A percentile compares a stretch with the other conserved stretches of the same genome.
Conservation (phyloP, 2,888 invertebrate genomes). For the Drosophila tanythrix region DNA sequence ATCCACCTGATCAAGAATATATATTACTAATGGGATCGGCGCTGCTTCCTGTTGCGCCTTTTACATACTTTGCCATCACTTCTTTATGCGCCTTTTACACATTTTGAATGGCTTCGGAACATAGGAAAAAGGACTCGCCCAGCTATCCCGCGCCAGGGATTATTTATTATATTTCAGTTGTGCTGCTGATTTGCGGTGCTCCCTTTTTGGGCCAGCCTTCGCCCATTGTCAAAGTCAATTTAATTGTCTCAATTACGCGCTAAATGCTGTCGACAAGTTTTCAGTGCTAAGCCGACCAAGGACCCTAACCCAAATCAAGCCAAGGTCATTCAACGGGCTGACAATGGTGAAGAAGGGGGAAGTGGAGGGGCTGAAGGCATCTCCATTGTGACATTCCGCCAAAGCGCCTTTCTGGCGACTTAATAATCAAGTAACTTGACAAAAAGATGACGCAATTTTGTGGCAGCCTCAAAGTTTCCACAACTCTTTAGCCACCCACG, state of each 20-base stretch:
- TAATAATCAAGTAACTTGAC: conserved; percentile 76
- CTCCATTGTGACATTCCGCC: conserved; percentile 61
- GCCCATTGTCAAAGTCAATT: conserved; percentile 76
- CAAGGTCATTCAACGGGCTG: conserved; percentile 50
- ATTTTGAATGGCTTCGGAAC: neutral
- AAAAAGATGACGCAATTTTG: conserved; percentile 76
- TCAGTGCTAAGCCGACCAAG: conserved; percentile 32
- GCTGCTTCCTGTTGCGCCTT: neutral
- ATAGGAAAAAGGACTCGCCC: neutral
- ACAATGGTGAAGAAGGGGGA: neutral
- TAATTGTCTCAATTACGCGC: conserved; percentile 79
- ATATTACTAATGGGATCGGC: neutral
- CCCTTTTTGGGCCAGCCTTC: conserved; percentile 23
- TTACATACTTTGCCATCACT: neutral
- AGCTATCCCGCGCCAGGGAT: conserved; percentile 27
- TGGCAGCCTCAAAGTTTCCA: conserved; percentile 72
- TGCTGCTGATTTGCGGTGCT: conserved; percentile 62
- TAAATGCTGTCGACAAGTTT: conserved; percentile 62
- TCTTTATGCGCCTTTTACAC: neutral
- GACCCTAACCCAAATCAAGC: conserved; percentile 64
- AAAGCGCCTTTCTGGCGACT: conserved; percentile 24
- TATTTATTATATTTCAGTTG: conserved; percentile 69
- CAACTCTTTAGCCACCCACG: conserved; percentile 54
- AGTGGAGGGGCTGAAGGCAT: neutral
- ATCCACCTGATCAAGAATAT: neutral